A percentile compares a stretch with the other conserved stretches of the same genome.
These are phyloP conservation scores for Diachrysia chrysitis DNA, from an alignment of 2,888 invertebrate species.

Conservation along the genomic window DNA sequence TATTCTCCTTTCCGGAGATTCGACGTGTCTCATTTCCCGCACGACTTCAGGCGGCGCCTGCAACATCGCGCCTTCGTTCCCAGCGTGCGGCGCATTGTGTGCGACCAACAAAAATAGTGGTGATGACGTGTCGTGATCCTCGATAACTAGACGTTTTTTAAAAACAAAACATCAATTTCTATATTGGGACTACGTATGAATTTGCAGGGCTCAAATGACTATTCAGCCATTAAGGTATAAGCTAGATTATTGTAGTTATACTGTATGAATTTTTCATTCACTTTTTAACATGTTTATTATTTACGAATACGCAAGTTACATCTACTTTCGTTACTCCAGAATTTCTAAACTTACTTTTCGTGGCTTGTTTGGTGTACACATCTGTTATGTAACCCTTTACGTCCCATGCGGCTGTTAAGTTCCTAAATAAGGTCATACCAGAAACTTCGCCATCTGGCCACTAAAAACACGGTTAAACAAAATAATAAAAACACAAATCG, in stretches of 20 bases:
- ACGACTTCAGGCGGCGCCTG: constrained; percentile 93
- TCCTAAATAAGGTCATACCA: constrained; percentile 88
- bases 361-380: constrained; percentile 91
- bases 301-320: no score
- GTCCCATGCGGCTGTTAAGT: constrained; percentile 87
- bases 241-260: no score
- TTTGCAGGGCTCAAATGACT: no score
- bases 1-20: constrained; percentile 91
- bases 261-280: no score
- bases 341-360: constrained; percentile 75
- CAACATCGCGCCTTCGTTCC: constrained; percentile 91
- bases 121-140: constrained; percentile 84
- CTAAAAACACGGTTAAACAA: constrained; percentile 21
- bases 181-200: no score
- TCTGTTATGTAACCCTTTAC: constrained; percentile 92
- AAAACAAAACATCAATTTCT: not conserved
- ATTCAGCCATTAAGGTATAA: no score
- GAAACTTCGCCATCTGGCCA: constrained; percentile 57
- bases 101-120: constrained; percentile 95
- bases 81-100: constrained; percentile 94
- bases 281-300: no score
- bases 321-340: not conserved
- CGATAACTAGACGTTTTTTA: constrained; percentile 87
- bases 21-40: constrained; percentile 91
- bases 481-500: not conserved